phyloP scores from a whole-genome alignment of 1,140 invertebrate genomes.

The Eriocheir sinensis region DNA sequence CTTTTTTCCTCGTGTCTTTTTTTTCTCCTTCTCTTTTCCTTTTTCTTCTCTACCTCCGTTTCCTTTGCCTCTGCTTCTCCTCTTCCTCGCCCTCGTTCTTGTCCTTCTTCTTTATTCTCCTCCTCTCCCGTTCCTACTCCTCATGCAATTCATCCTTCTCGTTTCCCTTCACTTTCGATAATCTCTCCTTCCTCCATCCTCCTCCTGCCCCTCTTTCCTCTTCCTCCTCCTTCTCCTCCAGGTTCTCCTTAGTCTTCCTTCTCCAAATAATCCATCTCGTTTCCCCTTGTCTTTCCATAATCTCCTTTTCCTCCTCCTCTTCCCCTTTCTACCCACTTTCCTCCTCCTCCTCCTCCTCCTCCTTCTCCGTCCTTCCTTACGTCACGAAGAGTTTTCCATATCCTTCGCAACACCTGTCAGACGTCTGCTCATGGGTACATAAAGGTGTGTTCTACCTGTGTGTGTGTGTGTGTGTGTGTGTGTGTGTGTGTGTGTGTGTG shows the following conservation, averaged over 20 bases:
- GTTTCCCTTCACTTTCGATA: no score
- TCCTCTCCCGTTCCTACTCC: neutral
- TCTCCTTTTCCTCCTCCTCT: neutral
- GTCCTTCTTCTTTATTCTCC: neutral
- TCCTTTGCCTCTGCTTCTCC: neutral
- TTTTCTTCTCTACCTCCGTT: no score
- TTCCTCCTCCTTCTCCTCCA: neutral
- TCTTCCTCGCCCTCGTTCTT: no score
- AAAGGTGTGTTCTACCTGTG: neutral
- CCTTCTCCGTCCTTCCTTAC: neutral
- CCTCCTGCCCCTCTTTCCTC: neutral
- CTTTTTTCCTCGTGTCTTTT: no score
- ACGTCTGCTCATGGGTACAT: no score
- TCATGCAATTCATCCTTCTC: neutral
- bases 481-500: conserved; percentile 16
- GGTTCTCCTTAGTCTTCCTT: no score
- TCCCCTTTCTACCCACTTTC: neutral
- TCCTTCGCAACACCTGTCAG: no score
- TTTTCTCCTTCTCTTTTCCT: neutral
- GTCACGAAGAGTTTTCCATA: no score
- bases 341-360: neutral
- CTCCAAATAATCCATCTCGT: neutral
- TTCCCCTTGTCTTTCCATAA: neutral
- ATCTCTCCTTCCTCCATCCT: no score
- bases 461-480: neutral